A percentile compares a stretch with the other conserved stretches of the same genome.
Conservation (phyloP, 2,888 invertebrate species). For the Stenolophus ochropezus region DNA sequence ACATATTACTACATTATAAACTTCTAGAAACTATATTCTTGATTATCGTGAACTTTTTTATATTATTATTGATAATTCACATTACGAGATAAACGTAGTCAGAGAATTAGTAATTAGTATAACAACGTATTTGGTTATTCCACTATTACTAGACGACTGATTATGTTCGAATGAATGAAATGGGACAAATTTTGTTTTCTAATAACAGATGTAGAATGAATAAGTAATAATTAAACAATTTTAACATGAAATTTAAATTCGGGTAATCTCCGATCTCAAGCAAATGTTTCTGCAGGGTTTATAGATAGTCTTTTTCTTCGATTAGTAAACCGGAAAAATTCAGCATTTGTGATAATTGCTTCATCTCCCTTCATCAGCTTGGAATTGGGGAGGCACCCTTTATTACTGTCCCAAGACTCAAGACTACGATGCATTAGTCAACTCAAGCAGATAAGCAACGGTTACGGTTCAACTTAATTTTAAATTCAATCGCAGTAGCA, state of each 20-base stretch:
- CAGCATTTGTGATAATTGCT: constrained; percentile 55
- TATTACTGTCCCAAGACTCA: constrained; percentile 24
- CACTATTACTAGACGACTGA: no score
- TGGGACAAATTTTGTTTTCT: no score
- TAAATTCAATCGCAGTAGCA: constrained; percentile 34
- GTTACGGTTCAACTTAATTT: constrained; percentile 35
- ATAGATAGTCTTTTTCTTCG: constrained; percentile 46
- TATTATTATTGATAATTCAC: no score
- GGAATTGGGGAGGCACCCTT: constrained; percentile 33
- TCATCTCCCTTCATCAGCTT: constrained; percentile 48
- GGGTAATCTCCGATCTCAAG: background rate
- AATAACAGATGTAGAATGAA: no score
- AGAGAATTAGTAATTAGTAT: no score
- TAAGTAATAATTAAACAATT: background rate
- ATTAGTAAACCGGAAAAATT: constrained; percentile 52
- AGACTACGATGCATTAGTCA: constrained; percentile 34
- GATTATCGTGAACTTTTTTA: no score
- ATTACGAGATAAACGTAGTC: no score
- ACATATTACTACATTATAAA: no score
- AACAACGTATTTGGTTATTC: no score
- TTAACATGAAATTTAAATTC: background rate
- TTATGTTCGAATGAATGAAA: no score
- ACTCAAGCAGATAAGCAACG: constrained; percentile 40
- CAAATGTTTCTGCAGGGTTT: background rate
- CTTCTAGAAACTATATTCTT: no score